Evolutionary conservation across 1,140 invertebrate genomes (phyloP).

Genomic region (Bombus waltoni): DNA sequence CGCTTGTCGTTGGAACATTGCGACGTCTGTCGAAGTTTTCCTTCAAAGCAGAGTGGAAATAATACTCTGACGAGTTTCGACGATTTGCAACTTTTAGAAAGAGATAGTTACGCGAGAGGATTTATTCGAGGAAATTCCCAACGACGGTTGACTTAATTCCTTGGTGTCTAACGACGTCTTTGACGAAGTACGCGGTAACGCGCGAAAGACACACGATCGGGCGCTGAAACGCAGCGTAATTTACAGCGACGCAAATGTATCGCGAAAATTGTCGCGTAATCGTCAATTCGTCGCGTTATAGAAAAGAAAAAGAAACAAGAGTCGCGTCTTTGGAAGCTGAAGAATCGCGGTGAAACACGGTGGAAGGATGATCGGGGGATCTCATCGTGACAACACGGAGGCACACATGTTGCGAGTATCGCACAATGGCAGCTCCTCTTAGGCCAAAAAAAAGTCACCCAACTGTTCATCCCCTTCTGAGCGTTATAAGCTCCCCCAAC

Average conservation of each 20-base stretch:
- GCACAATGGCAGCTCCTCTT: slow-evolving; percentile 74
- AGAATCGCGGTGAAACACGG: slow-evolving; percentile 22
- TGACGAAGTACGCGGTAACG: background rate
- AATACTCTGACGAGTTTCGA: background rate
- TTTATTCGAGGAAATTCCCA: background rate
- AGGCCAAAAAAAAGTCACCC: slow-evolving; percentile 77
- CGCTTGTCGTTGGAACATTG: no score
- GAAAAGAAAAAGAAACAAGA: no score
- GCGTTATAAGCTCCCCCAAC: slow-evolving; percentile 71
- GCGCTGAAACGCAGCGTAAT: background rate
- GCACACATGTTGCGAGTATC: slow-evolving; percentile 78
- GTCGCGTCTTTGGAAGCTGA: background rate
- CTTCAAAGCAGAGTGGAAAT: background rate
- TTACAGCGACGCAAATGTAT: no score
- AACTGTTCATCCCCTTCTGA: slow-evolving; percentile 79
- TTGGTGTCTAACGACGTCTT: background rate
- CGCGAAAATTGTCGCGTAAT: no score
- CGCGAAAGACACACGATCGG: background rate
- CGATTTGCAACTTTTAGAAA: background rate
- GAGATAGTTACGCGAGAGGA: background rate
- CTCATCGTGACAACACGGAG: slow-evolving; percentile 61
- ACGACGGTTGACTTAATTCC: background rate
- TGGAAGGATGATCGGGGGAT: slow-evolving; percentile 61
- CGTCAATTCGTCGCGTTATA: background rate
- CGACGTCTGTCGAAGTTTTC: no score